Conservation (phyloP, 1,140 invertebrate genomes). For the Rhizoglyphus robini region DNA sequence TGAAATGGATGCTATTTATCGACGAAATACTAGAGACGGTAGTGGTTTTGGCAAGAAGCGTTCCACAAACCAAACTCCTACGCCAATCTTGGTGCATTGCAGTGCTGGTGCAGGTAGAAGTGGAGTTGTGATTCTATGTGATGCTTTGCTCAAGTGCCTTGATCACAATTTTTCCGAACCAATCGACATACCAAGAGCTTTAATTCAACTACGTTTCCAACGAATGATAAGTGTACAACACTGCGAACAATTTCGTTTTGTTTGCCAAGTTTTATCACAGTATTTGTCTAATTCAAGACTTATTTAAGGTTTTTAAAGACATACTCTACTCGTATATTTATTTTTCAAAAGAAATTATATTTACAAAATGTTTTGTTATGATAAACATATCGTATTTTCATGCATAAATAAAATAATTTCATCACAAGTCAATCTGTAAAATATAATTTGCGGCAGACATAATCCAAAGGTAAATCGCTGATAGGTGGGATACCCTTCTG, state of each 20-base stretch:
- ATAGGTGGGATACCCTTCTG: slow-evolving; percentile 40
- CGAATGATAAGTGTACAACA: slow-evolving; percentile 74
- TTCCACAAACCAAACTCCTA: slow-evolving; percentile 42
- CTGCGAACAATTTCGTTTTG: slow-evolving; percentile 70
- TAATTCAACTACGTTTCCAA: slow-evolving; percentile 80
- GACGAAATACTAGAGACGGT: slow-evolving; percentile 36
- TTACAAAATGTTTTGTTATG: not conserved
- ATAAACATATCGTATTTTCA: not conserved
- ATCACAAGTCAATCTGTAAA: slow-evolving; percentile 25
- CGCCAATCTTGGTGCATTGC: slow-evolving; percentile 88
- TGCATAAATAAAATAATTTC: not conserved
- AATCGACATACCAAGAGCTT: slow-evolving; percentile 76
- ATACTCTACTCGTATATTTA: not conserved
- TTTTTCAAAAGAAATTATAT: not conserved
- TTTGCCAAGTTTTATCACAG: slow-evolving; percentile 66
- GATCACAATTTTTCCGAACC: slow-evolving; percentile 58
- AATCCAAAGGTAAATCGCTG: slow-evolving; percentile 44
- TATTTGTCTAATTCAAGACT: slow-evolving; percentile 71
- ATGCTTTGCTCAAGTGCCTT: slow-evolving; percentile 79
- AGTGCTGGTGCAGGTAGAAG: slow-evolving; percentile 92
- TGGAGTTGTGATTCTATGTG: slow-evolving; percentile 92
- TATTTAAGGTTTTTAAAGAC: slow-evolving; percentile 41
- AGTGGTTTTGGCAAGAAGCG: slow-evolving; percentile 44
- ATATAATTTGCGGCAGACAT: slow-evolving; percentile 44
- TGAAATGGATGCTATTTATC: slow-evolving; percentile 63